Base-by-base conservation (phyloP, 1,140 invertebrate genomes). In the Sitobion miscanthi region DNA sequence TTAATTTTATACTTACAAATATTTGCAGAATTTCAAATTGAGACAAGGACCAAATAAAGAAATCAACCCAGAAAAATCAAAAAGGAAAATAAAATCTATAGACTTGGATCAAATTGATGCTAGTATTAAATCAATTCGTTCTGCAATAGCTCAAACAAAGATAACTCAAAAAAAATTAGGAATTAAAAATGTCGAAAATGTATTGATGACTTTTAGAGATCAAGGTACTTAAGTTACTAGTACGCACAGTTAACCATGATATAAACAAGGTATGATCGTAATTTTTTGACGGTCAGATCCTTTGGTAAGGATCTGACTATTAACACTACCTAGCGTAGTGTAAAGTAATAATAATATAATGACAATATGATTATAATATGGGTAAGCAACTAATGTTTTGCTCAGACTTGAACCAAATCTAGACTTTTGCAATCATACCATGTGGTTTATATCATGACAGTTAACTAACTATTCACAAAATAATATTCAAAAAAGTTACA, bases 21-120 rank as follows among this genome's bases (percentile, higher is more conserved):
- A 86, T 86, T 93, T 85, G 1, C 49, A 93, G 91, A 85, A 93
- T 86, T 54, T 54, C 0, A 83, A 93, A 86, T 85, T 20, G 25
- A 93, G 23, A 57, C 47, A 45, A 20, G 49, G 7, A 17, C 0
- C 49, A 52, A 86, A 47, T 49, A 92, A 82, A 83, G 45, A 92
- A 38, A 5, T 2, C 23, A 83, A 35, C 47, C 57, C 14, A 21
- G 45, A 47, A 91, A 91, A 92, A 4, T 62, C 54, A 20, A 57
- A 93, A 30, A 85, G 83, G 0, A n/a, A 14, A 42, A 62, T 57
- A 14, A 90, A 91, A 82, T 45, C 42, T 23, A 77, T 52, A 83
- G 47, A 93, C 17, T 93, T 93, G 82, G 91, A 93, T 42, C 30
- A 57, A 93, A 93, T 93, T 93, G 82, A 93, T 85, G 91, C 91